Base-by-base conservation (phyloP, 2,113 vertebrate species). In the Puntigrus tetrazona region DNA sequence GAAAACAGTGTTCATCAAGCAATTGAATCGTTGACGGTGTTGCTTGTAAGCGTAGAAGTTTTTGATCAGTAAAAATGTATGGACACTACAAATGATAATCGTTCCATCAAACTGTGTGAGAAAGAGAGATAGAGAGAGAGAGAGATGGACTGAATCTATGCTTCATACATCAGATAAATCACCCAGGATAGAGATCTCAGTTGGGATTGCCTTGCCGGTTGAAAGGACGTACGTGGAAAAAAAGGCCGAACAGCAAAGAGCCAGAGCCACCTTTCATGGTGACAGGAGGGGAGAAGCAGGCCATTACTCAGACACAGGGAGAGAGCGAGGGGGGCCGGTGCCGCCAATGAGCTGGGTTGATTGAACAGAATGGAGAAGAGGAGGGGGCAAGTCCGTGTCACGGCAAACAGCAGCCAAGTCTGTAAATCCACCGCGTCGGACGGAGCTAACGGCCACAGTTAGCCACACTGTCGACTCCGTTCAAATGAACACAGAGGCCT, bases 111-210 rank as follows among this genome's bases (percentile, higher is more conserved):
- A 69, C 20, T 69, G 25, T 52, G 70, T 5, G 63, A 57, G 57
- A 57, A 25, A 65, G 27, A 47, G 20, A 57, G 61, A 77, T 72
- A 73, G 29, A 77, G n/a, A 38, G 67, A 36, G 55, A 72, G 72
- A 65, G 43, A 85, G n/a, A 61, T 61, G 73, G 78, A 83, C 20
- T 69, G 87, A 89, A 79, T 78, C 41, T 61, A 50, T 65, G 67
- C 70, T 75, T 89, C 90, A 90, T 83, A 86, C 91, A 94, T 95
- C 92, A 91, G 92, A 93, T 92, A 91, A 93, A 94, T 94, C 93
- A 88, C 82, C 80, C 87, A 90, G 90, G 93, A 95, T 94, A 92
- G 92, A 94, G 94, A 94, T 94, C 94, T 94, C 93, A 92, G 92
- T 89, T 90, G 90, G 92, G 93, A 94, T 93, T 93, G 93, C 90